phyloP scores from a whole-genome alignment of 2,888 invertebrate genomes.

The Pammene fasciana region DNA sequence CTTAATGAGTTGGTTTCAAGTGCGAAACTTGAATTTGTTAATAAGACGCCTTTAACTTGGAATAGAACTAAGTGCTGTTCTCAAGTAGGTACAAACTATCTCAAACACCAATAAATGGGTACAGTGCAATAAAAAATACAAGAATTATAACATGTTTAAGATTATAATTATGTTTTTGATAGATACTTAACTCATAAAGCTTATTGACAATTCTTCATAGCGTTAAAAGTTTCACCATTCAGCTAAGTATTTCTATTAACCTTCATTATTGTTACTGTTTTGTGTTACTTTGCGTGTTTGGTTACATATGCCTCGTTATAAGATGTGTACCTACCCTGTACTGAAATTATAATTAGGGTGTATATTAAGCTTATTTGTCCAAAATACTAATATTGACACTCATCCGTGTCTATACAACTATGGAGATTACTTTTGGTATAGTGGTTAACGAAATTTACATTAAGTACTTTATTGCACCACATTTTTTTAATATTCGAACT shows the following conservation, averaged over 20 bases:
- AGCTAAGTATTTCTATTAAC: slow-evolving; percentile 58
- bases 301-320: slow-evolving; percentile 49
- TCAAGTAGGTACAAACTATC: neutral
- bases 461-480: slow-evolving; percentile 66
- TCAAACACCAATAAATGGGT: slow-evolving; percentile 56
- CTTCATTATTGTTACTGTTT: slow-evolving; percentile 29
- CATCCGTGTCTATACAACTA: slow-evolving; percentile 62
- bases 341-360: slow-evolving; percentile 61
- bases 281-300: slow-evolving; percentile 38
- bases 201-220: slow-evolving; percentile 48
- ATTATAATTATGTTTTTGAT: slow-evolving; percentile 39
- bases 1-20: slow-evolving; percentile 45
- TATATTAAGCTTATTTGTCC: slow-evolving; percentile 63
- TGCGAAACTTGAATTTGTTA: slow-evolving; percentile 3
- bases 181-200: slow-evolving; percentile 46
- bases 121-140: slow-evolving; percentile 66
- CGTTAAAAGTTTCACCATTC: slow-evolving; percentile 61
- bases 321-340: slow-evolving; percentile 56
- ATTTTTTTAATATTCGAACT: slow-evolving; percentile 66
- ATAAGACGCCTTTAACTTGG: slow-evolving; percentile 26
- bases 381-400: slow-evolving; percentile 65
- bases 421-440: slow-evolving; percentile 64
- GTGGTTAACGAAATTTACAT: slow-evolving; percentile 29
- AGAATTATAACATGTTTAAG: slow-evolving; percentile 29
- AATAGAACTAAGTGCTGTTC: slow-evolving; percentile 29